A percentile compares a stretch with the other conserved stretches of the same genome.
These are phyloP conservation scores for Nannospalax galili DNA, from an alignment of 2,113 vertebrate species.

Conservation along the genomic window DNA sequence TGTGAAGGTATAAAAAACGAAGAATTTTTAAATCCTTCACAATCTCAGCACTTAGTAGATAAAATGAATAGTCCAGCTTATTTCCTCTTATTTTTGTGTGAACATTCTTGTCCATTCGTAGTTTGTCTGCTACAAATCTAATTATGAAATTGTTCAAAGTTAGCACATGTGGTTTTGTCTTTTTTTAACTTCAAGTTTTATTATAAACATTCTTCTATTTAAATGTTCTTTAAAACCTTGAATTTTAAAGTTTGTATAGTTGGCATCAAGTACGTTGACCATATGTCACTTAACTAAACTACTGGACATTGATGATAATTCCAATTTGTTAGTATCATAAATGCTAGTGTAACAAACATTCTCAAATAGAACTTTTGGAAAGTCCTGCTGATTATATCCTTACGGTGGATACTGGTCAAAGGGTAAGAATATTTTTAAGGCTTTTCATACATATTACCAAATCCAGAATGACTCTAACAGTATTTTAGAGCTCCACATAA, in stretches of 20 bases:
- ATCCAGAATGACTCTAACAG: conserved; percentile 28
- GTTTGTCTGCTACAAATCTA: background rate
- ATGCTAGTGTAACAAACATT: conserved; percentile 43
- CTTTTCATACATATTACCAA: conserved; percentile 50
- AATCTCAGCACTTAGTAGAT: conserved; percentile 12
- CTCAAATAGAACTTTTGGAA: background rate
- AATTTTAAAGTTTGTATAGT: conserved; percentile 22
- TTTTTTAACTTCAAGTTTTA: conserved; percentile 60
- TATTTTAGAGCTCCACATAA: conserved; percentile 45
- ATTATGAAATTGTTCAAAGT: conserved; percentile 52
- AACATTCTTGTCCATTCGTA: background rate
- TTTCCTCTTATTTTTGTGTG: background rate
- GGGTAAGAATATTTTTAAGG: conserved; percentile 37
- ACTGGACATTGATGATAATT: conserved; percentile 44
- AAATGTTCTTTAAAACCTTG: conserved; percentile 41
- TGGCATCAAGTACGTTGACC: background rate
- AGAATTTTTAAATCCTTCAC: conserved; percentile 37
- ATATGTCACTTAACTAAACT: background rate
- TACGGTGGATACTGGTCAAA: conserved; percentile 41
- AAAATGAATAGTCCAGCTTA: background rate
- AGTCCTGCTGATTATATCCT: conserved; percentile 12
- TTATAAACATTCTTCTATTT: conserved; percentile 20
- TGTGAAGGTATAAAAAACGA: conserved; percentile 24
- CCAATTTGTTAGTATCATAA: conserved; percentile 37
- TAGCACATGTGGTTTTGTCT: background rate